Conservation (phyloP, 2,888 invertebrate species). For the Branchellion lobata region DNA sequence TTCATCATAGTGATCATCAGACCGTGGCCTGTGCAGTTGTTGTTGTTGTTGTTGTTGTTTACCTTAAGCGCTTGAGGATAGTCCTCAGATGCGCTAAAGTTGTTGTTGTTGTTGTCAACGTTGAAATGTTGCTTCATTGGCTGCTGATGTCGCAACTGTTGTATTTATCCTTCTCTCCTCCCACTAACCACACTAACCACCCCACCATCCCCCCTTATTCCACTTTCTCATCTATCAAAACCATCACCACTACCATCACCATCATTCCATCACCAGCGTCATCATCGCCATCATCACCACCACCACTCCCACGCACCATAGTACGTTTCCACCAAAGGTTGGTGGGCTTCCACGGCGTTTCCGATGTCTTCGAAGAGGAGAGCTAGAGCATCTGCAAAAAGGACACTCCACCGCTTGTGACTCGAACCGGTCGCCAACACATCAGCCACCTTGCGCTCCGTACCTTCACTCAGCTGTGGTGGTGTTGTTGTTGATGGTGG, state of each 20-base stretch:
- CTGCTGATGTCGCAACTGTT: too few species aligned
- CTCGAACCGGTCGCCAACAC: constrained; percentile 65
- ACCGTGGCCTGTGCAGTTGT: constrained; percentile 73
- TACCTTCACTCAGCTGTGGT: constrained; percentile 66
- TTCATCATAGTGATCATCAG: constrained; percentile 72
- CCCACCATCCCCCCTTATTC: too few species aligned
- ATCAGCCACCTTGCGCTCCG: constrained; percentile 71
- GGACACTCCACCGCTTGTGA: constrained; percentile 74
- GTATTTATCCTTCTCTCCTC: too few species aligned
- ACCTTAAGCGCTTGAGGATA: too few species aligned
- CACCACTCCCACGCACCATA: constrained; percentile 68
- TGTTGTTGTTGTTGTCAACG: not conserved
- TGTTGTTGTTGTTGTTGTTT: not conserved
- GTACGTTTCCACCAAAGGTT: constrained; percentile 83
- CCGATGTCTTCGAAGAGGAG: constrained; percentile 82
- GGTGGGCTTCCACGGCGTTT: constrained; percentile 79
- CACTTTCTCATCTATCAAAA: too few species aligned
- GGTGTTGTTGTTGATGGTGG: too few species aligned
- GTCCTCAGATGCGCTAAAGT: too few species aligned
- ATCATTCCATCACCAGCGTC: not conserved
- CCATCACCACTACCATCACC: not conserved
- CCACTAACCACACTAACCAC: too few species aligned
- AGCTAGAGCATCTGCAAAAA: constrained; percentile 82
- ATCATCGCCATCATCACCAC: not conserved
- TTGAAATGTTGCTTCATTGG: too few species aligned